phyloP scores from a whole-genome alignment of 2,113 vertebrate species.

The Rattus norvegicus region DNA sequence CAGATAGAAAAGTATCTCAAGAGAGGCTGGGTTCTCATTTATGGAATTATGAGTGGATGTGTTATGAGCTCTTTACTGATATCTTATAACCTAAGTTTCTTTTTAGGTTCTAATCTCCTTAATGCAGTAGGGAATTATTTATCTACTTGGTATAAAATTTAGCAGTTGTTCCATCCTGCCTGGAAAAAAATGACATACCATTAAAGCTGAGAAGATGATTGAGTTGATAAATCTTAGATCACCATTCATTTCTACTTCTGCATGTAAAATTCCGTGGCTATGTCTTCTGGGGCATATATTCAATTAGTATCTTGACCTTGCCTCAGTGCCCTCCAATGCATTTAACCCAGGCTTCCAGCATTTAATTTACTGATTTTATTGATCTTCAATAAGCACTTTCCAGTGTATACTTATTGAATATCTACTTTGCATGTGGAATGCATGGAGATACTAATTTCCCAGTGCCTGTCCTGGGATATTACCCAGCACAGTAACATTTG shows the following conservation, averaged over 20 bases:
- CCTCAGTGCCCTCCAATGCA: not conserved
- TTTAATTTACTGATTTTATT: conserved; percentile 38
- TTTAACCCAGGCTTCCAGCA: not conserved
- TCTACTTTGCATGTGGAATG: not conserved
- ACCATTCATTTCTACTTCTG: not conserved
- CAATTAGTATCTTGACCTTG: not conserved
- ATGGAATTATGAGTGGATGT: not conserved
- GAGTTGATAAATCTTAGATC: not conserved
- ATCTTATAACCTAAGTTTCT: not conserved
- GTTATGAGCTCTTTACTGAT: not conserved
- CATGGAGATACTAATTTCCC: not conserved
- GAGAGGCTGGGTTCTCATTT: not conserved
- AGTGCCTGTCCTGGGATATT: not conserved
- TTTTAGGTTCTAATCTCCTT: not conserved
- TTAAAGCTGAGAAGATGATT: not conserved
- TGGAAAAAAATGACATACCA: not conserved
- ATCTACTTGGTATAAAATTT: not conserved
- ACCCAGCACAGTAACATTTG: not conserved
- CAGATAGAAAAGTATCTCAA: not conserved
- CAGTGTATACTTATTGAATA: not conserved
- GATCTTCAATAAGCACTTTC: not conserved
- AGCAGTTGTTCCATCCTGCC: not conserved
- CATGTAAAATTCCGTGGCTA: not conserved
- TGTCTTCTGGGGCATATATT: not conserved
- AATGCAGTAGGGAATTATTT: not conserved